Base-by-base conservation (phyloP, 2,888 invertebrate species). In the Baccha elongata region DNA sequence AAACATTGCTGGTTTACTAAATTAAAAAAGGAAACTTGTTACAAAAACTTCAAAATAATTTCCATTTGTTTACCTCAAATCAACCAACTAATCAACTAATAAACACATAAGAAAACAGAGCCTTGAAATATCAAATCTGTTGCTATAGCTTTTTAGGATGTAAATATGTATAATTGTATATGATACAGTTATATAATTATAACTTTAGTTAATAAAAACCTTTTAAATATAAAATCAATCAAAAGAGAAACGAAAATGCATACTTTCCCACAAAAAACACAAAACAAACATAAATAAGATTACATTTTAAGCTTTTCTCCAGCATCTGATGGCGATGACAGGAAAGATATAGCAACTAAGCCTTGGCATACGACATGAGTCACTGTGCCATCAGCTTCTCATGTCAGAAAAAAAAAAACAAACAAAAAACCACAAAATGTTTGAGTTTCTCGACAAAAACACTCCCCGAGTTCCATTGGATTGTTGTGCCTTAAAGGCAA, bases 301-400 rank as follows among this genome's bases (percentile, higher is more conserved):
- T 19, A 53, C 48, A 32, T 23, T 32, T 26, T 7, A 42, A 42
- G 40, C 11, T 19, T 2, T 11, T 40, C 7, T 29, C 19, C 35
- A 42, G 11, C 11, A 21, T 73, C 68, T 46, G 29, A 32, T 32
- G 37, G 7, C n/a, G 75, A 65, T 64, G 75, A 65, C 75, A 32
- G 29, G 26, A 3, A 32, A 8, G 29, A 8, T 13, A 55, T 7
- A 21, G 29, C 42, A 46, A 68, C 68, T 55, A 64, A 67, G 65
- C 71, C 71, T 50, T 60, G 71, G 60, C 81, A 81, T 81, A 65
- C 53, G 62, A 72, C 76, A 83, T 83, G 81, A 83, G 50, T 83
- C 81, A 83, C 65, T 19, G n/a, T n/a, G 26, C 55, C 37, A 76
- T 55, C 72, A 67, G 76, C 62, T 53, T 67, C 35, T 67, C 67